Evolutionary conservation across 2,113 vertebrate species (phyloP), one percentile per base, ranked within the genome.

Genomic region (Chaetops frenatus): DNA sequence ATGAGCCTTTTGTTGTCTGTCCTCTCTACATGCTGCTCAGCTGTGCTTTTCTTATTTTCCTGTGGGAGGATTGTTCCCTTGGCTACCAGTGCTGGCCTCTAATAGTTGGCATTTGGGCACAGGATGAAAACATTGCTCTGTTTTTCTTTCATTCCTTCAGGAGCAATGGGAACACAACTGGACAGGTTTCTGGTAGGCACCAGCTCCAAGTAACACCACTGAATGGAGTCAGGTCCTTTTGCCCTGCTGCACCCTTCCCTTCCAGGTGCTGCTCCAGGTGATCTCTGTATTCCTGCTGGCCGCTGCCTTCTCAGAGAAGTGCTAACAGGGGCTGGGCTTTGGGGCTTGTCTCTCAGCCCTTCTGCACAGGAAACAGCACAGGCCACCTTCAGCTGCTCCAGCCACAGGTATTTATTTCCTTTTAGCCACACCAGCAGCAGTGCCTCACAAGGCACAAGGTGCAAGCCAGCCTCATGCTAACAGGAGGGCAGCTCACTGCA

Each of bases 21-120:
- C 50, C 71, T 91, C 81, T 91, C 81, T 36, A 53, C 27, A 31
- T 25, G 76, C 64, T 93, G 60, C 42, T 94, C 56, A 40, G 44
- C 79, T 57, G 53, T 38, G 62, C 54, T 92, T 95, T 93, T 58
- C 69, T 84, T 51, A 23, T 90, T 94, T 92, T 88, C 33, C 71
- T 77, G 47, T 62, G 51, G 64, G 51, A 93, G 62, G 76, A 71
- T 74, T 62, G 94, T 96, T 96, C 93, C 94, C 96, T 92, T 94
- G 94, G 90, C 94, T 95, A 97, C 92, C 76, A 64, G 33, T 7
- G 24, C 79, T 90, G 87, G 64, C 64, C 94, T 83, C 40, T 88
- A 40, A 88, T 48, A 91, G 74, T 28, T 56, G 81, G 71, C 85
- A 88, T 90, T 94, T 88, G 76, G 79, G 44, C 71, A 93, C 44